phyloP scores from a whole-genome alignment of 2,797 vertebrate genomes.

The Hemitrygon akajei region DNA sequence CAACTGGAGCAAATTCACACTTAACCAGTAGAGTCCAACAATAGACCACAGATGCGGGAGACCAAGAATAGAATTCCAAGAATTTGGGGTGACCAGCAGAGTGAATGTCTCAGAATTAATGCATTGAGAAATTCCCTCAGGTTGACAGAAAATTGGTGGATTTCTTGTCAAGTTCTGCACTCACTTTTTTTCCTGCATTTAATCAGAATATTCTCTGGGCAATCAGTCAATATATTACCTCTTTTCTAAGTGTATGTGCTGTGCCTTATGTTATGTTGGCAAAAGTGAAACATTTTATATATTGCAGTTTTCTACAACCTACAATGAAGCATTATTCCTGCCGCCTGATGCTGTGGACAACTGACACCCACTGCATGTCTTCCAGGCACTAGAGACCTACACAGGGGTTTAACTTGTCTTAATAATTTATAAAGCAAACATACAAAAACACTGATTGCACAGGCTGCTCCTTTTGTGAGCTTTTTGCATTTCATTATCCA shows the following conservation, averaged over 20 bases:
- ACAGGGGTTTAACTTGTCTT: neutral
- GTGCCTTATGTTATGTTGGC: neutral
- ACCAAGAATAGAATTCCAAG: too few relatives aligned
- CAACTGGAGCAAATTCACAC: too few relatives aligned
- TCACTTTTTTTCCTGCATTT: too few relatives aligned
- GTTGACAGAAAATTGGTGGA: too few relatives aligned
- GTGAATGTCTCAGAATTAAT: too few relatives aligned
- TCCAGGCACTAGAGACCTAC: neutral
- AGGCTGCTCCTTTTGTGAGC: neutral
- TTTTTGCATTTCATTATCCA: neutral
- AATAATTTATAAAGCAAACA: conserved; percentile 4
- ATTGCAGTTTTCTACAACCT: neutral
- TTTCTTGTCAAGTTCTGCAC: too few relatives aligned
- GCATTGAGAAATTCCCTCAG: too few relatives aligned
- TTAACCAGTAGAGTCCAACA: too few relatives aligned
- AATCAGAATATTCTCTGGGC: too few relatives aligned
- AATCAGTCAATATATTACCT: neutral
- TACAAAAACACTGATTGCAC: neutral
- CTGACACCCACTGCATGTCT: neutral
- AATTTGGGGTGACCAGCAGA: too few relatives aligned
- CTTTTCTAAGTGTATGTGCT: neutral
- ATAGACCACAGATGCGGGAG: too few relatives aligned
- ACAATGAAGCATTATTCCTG: neutral
- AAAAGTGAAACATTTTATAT: neutral
- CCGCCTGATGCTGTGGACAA: neutral